phyloP scores from a whole-genome alignment of 1,140 invertebrate genomes.

The Apis cerana region DNA sequence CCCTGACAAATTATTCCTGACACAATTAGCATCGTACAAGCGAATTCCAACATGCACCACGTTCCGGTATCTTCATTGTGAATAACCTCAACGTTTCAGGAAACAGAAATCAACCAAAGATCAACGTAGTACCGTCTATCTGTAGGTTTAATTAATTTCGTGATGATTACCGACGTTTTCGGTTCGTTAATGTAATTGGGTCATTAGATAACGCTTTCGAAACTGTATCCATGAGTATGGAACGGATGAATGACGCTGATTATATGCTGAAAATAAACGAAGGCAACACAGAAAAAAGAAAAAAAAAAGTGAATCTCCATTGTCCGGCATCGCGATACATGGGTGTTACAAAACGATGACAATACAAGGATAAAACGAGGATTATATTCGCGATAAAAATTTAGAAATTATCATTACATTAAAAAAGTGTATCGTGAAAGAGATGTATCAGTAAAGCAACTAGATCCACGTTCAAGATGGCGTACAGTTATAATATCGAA shows the following conservation, averaged over 20 bases:
- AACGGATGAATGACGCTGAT: constrained; percentile 56
- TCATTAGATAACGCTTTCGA: constrained; percentile 60
- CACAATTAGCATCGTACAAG: not conserved
- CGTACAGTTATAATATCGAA: constrained; percentile 65
- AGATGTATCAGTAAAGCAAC: constrained; percentile 1
- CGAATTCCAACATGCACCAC: not conserved
- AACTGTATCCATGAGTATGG: constrained; percentile 21
- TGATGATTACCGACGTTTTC: constrained; percentile 56
- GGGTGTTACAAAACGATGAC: constrained; percentile 48
- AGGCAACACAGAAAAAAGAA: constrained; percentile 11
- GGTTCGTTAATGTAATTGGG: constrained; percentile 67
- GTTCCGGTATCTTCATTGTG: too few relatives aligned
- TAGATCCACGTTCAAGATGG: constrained; percentile 62
- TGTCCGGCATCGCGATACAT: constrained; percentile 1
- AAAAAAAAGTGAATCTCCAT: constrained; percentile 14
- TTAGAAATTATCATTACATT: not conserved
- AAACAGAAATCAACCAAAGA: constrained; percentile 43
- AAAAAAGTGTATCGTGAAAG: not conserved
- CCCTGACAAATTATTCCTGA: not conserved
- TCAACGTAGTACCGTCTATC: constrained; percentile 43
- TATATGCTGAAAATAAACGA: constrained; percentile 28
- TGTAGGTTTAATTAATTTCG: constrained; percentile 54
- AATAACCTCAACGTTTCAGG: constrained; percentile 6
- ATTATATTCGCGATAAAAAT: constrained; percentile 46
- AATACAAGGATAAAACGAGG: not conserved